Evolutionary conservation across 2,888 invertebrate genomes (phyloP).

Genomic region (Drosophila merina): DNA sequence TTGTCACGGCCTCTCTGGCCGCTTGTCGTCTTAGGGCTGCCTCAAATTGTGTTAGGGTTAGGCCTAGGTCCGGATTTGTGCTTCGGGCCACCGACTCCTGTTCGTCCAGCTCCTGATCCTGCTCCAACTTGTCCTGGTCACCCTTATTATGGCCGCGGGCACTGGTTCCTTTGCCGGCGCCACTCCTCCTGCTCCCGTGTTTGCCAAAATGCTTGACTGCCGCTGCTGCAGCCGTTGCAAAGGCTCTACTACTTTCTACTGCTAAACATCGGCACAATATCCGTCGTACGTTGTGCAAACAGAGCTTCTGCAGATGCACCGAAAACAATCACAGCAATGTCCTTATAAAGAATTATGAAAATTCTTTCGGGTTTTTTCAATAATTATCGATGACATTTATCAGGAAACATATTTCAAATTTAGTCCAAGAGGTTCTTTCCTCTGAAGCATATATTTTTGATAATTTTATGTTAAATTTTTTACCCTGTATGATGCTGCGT

Average conservation of each 20-base stretch:
- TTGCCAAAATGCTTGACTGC: slow-evolving; percentile 76
- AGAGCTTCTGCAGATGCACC: slow-evolving; percentile 25
- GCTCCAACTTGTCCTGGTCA: slow-evolving; percentile 60
- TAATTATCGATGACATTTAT: no score
- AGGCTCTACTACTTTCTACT: slow-evolving; percentile 38
- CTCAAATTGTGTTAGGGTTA: slow-evolving; percentile 78
- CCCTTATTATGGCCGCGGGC: slow-evolving; percentile 74
- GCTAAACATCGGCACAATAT: slow-evolving; percentile 78
- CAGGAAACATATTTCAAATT: no score
- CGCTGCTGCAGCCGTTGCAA: slow-evolving; percentile 38
- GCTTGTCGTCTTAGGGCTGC: slow-evolving; percentile 64
- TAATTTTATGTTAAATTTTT: neutral
- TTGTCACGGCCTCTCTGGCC: slow-evolving; percentile 58
- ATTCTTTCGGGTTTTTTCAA: neutral
- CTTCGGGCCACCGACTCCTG: slow-evolving; percentile 53
- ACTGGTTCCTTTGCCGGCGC: slow-evolving; percentile 65
- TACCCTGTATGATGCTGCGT: slow-evolving; percentile 27
- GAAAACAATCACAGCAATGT: neutral
- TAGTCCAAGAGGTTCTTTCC: neutral
- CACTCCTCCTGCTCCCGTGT: slow-evolving; percentile 54
- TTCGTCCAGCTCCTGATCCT: slow-evolving; percentile 11
- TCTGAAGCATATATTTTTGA: neutral
- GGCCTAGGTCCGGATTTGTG: slow-evolving; percentile 55
- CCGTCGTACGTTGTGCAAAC: slow-evolving; percentile 76
- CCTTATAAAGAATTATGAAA: neutral